Evolutionary conservation across 2,113 vertebrate genomes (phyloP), one percentile per base, ranked within the genome.

Genomic region (Gymnogyps californianus): DNA sequence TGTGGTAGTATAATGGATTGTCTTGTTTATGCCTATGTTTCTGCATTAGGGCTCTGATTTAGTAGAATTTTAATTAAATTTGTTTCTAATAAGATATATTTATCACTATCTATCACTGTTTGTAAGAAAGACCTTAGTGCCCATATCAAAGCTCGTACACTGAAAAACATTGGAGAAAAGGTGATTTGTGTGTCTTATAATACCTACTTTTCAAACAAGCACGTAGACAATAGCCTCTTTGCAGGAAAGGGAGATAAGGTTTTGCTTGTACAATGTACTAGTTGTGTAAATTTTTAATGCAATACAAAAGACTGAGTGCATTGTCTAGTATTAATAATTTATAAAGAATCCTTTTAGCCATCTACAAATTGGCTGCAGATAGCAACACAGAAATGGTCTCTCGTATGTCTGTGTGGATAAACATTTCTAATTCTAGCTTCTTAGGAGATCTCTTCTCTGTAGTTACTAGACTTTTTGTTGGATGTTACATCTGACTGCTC

Each of bases 271-370:
- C 15, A 40, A 10, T 81, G 46, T 80, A 47, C 26, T 82, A 59
- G 32, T 61, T 78, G 8, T 51, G 18, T 87, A 87, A 95, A 89
- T 93, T 84, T 95, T 96, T 97, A 91, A 95, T 93, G 65, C 14
- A 47, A 65, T 72, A 82, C 61, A 82, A 65, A 83, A 89, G 65
- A 79, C 20, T 46, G 74, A 87, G 71, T 87, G 24, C 32, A 70
- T 84, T 87, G 42, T 87, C 47, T 84, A 32, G 7, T 32, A 44
- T 87, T 88, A 95, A 93, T 87, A 82, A 94, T 91, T 76, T 79
- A 91, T 62, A 89, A 80, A 77, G 67, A 83, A 81, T 65, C 6
- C 18, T 59, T 92, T 78, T 22, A 92, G 18, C 29, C 11, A 46
- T 81, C 47, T 52, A 67, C 42, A 81, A 74, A 83, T 58, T 67